These are phyloP conservation scores for Athalia cordata DNA, from an alignment of 2,888 invertebrate genomes.

Conservation along the genomic window DNA sequence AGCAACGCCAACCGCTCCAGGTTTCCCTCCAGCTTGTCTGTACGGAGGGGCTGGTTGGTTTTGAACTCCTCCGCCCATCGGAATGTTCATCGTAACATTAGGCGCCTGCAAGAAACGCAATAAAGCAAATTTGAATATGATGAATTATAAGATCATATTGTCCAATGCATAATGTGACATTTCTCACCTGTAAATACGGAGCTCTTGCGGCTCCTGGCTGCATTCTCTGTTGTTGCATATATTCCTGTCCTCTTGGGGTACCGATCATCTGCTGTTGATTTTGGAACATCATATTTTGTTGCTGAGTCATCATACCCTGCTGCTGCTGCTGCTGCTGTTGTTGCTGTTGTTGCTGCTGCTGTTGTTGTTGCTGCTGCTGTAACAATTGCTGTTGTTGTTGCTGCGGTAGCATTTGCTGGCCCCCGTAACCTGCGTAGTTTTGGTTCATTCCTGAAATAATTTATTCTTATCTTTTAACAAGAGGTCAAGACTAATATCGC, in stretches of 20 bases:
- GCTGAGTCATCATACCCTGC: constrained; percentile 68
- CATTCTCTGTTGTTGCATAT: constrained; percentile 77
- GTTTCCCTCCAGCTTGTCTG: constrained; percentile 77
- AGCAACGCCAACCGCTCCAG: constrained; percentile 68
- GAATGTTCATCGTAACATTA: constrained; percentile 88
- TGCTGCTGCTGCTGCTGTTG: constrained; percentile 74
- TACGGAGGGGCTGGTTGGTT: constrained; percentile 87
- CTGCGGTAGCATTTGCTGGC: constrained; percentile 73
- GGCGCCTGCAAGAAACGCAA: constrained; percentile 77
- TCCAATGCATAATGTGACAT: neutral
- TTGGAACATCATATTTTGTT: constrained; percentile 70
- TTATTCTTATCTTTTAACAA: constrained; percentile 20
- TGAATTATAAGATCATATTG: too few species aligned
- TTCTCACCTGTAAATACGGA: constrained; percentile 80
- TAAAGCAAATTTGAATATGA: too few species aligned
- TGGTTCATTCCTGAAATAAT: constrained; percentile 76
- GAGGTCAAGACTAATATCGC: constrained; percentile 49
- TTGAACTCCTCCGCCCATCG: constrained; percentile 73
- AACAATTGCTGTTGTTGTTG: constrained; percentile 68
- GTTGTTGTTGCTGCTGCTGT: constrained; percentile 59
- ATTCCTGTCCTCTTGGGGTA: constrained; percentile 77
- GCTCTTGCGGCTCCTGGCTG: constrained; percentile 77
- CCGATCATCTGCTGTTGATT: constrained; percentile 78
- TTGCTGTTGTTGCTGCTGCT: constrained; percentile 68
- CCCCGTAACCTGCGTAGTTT: constrained; percentile 79